These are phyloP conservation scores for Mus spicilegus DNA, from an alignment of 2,113 vertebrate genomes.

Conservation along the genomic window DNA sequence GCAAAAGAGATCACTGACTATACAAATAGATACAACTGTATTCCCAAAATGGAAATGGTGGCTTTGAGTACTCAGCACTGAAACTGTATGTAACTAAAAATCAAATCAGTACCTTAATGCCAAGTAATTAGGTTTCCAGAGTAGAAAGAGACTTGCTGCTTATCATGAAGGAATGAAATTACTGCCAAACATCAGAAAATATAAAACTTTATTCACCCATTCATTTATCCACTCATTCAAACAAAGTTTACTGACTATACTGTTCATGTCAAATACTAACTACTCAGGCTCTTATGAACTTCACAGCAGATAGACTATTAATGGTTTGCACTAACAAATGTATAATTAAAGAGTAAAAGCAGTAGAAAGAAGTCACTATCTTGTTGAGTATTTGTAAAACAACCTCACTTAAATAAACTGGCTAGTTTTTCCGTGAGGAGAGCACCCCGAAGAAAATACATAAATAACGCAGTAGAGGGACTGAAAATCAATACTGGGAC, in stretches of 20 bases:
- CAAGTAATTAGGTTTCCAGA: constrained; percentile 12
- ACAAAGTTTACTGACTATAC: neutral
- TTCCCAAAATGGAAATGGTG: constrained; percentile 45
- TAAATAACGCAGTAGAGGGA: neutral
- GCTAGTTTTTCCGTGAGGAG: neutral
- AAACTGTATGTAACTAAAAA: constrained; percentile 33
- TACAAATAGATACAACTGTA: constrained; percentile 5
- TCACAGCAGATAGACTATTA: neutral
- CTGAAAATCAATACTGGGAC: neutral
- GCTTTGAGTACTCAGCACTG: neutral
- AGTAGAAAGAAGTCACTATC: constrained; percentile 55
- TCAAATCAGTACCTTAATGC: constrained; percentile 27
- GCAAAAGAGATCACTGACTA: constrained; percentile 8
- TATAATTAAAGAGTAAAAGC: constrained; percentile 17
- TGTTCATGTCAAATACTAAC: constrained; percentile 3
- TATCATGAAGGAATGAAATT: constrained; percentile 35
- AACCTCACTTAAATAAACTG: neutral
- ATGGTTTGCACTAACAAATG: neutral
- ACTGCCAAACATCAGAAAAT: constrained; percentile 37
- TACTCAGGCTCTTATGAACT: neutral
- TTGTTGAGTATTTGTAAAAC: neutral
- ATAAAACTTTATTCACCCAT: neutral
- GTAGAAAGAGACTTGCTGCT: constrained; percentile 11
- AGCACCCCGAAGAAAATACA: neutral
- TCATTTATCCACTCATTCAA: constrained; percentile 11